Base-by-base conservation (phyloP, 2,888 invertebrate genomes). In the Galeruca laticollis region DNA sequence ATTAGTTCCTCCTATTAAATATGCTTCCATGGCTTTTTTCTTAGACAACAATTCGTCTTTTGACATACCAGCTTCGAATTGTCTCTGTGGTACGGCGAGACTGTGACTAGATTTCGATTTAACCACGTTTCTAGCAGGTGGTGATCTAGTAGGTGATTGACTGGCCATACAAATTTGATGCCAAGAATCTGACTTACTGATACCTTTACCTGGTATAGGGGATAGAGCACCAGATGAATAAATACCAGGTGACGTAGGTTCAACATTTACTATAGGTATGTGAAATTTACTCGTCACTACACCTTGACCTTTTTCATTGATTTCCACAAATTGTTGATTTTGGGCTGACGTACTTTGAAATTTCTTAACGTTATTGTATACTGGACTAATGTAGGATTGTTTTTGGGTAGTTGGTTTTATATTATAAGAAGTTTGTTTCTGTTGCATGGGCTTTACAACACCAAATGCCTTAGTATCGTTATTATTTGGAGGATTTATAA, bases 171-270 rank as follows among this genome's bases (percentile, higher is more conserved):
- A 88, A 71, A 94, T 87, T 80, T 93, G 93, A 81, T 93, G 92
- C 94, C 94, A 94, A 3, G 94, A 93, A 82, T 94, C 94, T 9
- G 93, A 93, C 82, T 93, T 92, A 77, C 89, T 90, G 10, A 90
- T 80, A n/a, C 84, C 83, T 69, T 80, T 78, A 76, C 80, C 79
- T 8, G 82, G 82, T 10, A 84, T 83, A 3, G 78, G 80, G 37
- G 75, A 61, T 40, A 68, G 72, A 47, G 33, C 18, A 18, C 31
- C 15, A 18, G 56, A 31, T 15, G 54, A 54, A 3, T 13, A 8
- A 26, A 54, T 31, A 26, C 54, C 54, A 26, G 76, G 76, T 2
- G 78, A 74, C 47, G 75, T 73, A 8, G 77, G 77, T 57, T 77
- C 77, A 3, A 80, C 78, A 43, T 78, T 81, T 21, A 80, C 80